phyloP scores from a whole-genome alignment of 1,140 invertebrate genomes.

The Mesaphorura yosii region DNA sequence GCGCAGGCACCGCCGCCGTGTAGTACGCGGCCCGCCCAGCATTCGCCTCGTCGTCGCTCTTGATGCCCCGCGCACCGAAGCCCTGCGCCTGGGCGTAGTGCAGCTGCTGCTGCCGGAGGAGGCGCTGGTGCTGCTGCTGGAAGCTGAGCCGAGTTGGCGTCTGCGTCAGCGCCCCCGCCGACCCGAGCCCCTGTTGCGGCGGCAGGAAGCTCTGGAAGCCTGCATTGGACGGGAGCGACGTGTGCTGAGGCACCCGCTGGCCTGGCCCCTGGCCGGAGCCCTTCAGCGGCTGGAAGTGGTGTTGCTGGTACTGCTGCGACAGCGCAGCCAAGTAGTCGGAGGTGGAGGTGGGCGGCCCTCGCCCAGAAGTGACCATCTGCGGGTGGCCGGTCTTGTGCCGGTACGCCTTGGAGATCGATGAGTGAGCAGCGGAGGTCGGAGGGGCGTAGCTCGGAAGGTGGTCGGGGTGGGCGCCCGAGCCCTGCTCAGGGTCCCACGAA shows the following conservation, averaged over 20 bases:
- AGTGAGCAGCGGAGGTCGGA: constrained; percentile 9
- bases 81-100: too few species aligned
- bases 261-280: neutral
- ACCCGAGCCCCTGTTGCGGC: too few species aligned
- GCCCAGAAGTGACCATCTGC: neutral
- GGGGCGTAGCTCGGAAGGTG: constrained; percentile 1
- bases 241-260: neutral
- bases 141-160: too few species aligned
- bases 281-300: neutral
- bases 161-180: too few species aligned
- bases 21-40: neutral
- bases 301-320: neutral
- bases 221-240: neutral
- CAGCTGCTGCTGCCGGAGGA: neutral
- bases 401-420: neutral
- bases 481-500: constrained; percentile 26
- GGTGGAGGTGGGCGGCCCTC: neutral
- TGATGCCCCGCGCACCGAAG: neutral
- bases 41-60: neutral
- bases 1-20: constrained; percentile 5
- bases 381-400: too few species aligned
- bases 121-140: neutral
- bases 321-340: neutral
- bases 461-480: neutral
- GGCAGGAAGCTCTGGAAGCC: neutral